phyloP scores from a whole-genome alignment of 2,797 vertebrate species.

The Cyprinodon diabolis region DNA sequence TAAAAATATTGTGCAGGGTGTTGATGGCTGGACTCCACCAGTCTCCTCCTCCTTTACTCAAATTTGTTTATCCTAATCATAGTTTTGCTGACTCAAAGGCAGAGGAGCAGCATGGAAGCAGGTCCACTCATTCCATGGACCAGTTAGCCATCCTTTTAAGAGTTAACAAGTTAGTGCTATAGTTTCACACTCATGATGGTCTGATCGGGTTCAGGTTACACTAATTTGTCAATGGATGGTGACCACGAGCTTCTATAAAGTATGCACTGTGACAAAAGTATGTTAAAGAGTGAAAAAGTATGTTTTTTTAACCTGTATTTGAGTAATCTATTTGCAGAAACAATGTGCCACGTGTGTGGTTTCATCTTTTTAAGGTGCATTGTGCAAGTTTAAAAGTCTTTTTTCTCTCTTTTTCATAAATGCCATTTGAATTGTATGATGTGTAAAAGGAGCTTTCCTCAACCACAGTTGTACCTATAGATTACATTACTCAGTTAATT shows the following conservation, averaged over 20 bases:
- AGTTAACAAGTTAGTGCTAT: constrained; percentile 2
- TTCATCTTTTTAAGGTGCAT: background rate
- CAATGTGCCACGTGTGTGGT: background rate
- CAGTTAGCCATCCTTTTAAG: constrained; percentile 7
- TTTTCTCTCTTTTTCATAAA: too few species aligned
- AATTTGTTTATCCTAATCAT: constrained; percentile 30
- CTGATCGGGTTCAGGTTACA: background rate
- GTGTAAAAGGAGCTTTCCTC: too few species aligned
- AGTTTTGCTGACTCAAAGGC: constrained; percentile 26
- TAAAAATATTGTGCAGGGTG: constrained; percentile 23
- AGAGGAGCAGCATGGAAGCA: constrained; percentile 7
- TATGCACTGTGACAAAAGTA: background rate
- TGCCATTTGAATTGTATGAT: too few species aligned
- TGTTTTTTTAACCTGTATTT: background rate
- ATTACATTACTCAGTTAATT: too few species aligned
- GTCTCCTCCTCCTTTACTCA: constrained; percentile 26
- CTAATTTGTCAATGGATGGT: constrained; percentile 2
- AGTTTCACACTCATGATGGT: background rate
- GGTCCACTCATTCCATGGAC: constrained; percentile 15
- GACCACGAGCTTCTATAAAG: background rate
- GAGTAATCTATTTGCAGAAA: background rate
- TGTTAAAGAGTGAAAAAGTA: background rate
- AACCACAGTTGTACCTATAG: too few species aligned
- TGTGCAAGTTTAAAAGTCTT: too few species aligned
- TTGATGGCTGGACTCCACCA: constrained; percentile 26